Evolutionary conservation across 2,113 vertebrate genomes (phyloP), one percentile per base, ranked within the genome.

Genomic region (Chlamydotis undulata): DNA sequence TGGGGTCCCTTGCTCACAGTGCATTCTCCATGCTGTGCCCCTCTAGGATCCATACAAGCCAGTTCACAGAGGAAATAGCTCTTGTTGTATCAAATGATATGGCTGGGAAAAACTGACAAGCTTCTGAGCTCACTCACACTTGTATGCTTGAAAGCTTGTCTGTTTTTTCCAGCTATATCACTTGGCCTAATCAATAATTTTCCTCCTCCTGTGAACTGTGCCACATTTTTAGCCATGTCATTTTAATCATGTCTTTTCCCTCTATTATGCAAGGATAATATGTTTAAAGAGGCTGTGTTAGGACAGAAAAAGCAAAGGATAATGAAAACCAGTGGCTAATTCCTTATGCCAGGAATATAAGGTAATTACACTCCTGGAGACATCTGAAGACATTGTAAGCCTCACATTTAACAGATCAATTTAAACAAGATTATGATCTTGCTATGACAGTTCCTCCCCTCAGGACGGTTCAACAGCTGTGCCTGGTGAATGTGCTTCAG

Each of bases 171-270:
- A 88, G 67, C 26, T 63, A 2, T 86, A 89, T 52, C 39, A 39
- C 63, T 94, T 87, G 45, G 45, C 60, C 59, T 77, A 83, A 85
- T 89, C 70, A 88, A 79, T 75, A 92, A 49, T 79, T 87, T 90
- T 80, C 49, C 67, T 90, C 14, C 43, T 83, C 41, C 47, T 71
- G 33, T 4, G 7, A 76, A 43, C 19, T 68, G 7, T 83, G 37
- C 26, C 11, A 19, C 67, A 53, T 75, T 50, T 74, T 77, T 61
- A 79, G 25, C 18, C 69, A 63, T 45, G 63, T 49, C 61, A 86
- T 90, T 80, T 64, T 76, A 63, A 59, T 79, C 8, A 10, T 22
- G 45, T 59, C 16, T 86, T 90, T 85, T 73, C 43, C 35, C 43
- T 80, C 52, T 53, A 7, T 79, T 83, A 61, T 16, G 69, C 29